phyloP scores from a whole-genome alignment of 2,797 vertebrate genomes.

The Artibeus jamaicensis region DNA sequence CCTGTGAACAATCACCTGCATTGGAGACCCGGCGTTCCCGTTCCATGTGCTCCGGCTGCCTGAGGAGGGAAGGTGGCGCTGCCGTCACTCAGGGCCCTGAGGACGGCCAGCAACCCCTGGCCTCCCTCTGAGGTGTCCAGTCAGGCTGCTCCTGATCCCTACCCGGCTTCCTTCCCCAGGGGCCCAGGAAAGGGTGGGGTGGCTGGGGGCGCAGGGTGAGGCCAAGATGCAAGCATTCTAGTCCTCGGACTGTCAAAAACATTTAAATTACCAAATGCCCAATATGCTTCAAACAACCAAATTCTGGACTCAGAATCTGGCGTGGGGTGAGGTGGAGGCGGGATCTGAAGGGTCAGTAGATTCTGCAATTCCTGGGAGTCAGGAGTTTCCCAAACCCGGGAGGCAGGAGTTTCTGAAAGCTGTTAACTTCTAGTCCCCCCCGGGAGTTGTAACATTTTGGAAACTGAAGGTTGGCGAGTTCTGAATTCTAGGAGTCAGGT shows the following conservation, averaged over 20 bases:
- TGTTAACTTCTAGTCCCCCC: not conserved
- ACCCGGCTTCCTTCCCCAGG: not conserved
- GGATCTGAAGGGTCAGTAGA: not conserved
- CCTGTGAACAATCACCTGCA: slow-evolving; percentile 51
- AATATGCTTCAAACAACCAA: not conserved
- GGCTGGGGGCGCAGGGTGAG: rapidly evolving
- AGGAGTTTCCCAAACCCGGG: not conserved
- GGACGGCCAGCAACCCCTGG: not conserved
- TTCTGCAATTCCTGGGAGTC: not conserved
- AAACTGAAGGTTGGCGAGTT: not conserved
- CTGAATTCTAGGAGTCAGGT: not conserved
- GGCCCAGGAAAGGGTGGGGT: not conserved
- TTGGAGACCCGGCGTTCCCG: slow-evolving; percentile 63
- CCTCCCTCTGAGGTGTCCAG: not conserved
- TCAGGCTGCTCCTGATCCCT: not conserved
- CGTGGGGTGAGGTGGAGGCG: too few relatives aligned
- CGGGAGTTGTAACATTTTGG: not conserved
- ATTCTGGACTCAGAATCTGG: not conserved
- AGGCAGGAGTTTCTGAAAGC: not conserved
- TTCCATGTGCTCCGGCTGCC: slow-evolving; percentile 65
- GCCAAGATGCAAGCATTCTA: not conserved
- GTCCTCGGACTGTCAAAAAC: not conserved
- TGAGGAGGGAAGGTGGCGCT: not conserved
- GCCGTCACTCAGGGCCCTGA: not conserved
- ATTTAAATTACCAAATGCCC: not conserved